Evolutionary conservation across 2,888 invertebrate genomes (phyloP), one percentile per base, ranked within the genome.

Genomic region (Amitus sp.): DNA sequence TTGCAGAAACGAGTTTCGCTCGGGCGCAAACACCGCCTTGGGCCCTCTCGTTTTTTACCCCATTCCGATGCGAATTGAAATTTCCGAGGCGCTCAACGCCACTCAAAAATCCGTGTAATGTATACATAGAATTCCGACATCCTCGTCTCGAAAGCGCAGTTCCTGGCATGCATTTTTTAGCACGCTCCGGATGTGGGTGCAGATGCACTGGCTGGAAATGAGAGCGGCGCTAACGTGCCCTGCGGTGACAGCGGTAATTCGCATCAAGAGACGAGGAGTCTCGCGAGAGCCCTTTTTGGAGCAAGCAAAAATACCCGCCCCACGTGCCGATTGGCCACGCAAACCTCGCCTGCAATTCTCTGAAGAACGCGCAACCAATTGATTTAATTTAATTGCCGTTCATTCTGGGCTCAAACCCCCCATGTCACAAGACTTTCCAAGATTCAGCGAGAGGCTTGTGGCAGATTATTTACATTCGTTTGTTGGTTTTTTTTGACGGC

Each of bases 241-340:
- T n/a, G 34, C 34, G 34, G 34, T 34, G 34, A 34, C 34, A 34
- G 34, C 34, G 34, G n/a, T 34, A 34, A 34, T n/a, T 34, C 34
- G 34, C 34, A 3, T 34, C 13, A 34, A 12, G 13, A 34, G 13
- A 34, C 6, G n/a, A 10, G n/a, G n/a, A n/a, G n/a, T n/a, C n/a
- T n/a, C n/a, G n/a, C 12, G 6, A 5, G 34, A n/a, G n/a, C 34
- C 34, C 34, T 34, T 34, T 34, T 13, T n/a, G 34, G 4, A 34
- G 34, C 34, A 10, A 34, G 34, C 34, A 34, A 34, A 34, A 34
- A 34, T 34, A 34, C 34, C n/a, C 34, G 34, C n/a, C n/a, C 6
- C 34, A 34, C 34, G 34, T 34, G 34, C 34, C 13, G 34, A 34
- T 34, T 13, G 10, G 34, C 4, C 34, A 34, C 34, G 10, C 34